A percentile compares a stretch with the other conserved stretches of the same genome.
phyloP scores from a whole-genome alignment of 1,140 invertebrate species.

The Hypsibius dujardini region DNA sequence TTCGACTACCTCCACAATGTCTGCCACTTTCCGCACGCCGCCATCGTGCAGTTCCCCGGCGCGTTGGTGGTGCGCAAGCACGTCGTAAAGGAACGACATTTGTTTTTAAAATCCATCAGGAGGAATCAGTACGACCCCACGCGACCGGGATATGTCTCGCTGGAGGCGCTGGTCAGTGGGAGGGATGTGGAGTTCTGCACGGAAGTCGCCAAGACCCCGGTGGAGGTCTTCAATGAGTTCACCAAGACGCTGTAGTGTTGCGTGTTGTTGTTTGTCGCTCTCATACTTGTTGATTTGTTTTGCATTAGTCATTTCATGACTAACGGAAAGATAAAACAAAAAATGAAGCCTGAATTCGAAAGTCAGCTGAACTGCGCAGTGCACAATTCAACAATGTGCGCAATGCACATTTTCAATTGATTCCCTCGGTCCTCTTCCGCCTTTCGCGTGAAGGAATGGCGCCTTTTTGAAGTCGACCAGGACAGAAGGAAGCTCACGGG shows the following conservation, averaged over 20 bases:
- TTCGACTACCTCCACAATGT: constrained; percentile 62
- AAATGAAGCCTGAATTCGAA: too few species aligned
- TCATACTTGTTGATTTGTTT: too few species aligned
- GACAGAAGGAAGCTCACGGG: too few species aligned
- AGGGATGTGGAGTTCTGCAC: constrained; percentile 59
- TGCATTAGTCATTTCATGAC: too few species aligned
- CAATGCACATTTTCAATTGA: not conserved
- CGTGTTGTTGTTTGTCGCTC: too few species aligned
- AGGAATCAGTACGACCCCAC: constrained; percentile 63
- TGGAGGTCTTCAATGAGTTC: constrained; percentile 58
- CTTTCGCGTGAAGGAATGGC: too few species aligned
- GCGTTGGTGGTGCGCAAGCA: constrained; percentile 45
- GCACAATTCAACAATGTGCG: constrained; percentile 8
- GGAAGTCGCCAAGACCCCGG: constrained; percentile 53
- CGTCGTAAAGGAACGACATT: constrained; percentile 49
- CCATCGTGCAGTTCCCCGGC: constrained; percentile 45
- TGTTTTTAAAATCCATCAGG: constrained; percentile 52
- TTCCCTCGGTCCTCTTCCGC: too few species aligned
- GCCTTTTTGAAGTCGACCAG: too few species aligned
- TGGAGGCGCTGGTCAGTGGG: constrained; percentile 43
- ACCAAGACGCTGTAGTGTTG: constrained; percentile 52
- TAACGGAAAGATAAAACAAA: too few species aligned
- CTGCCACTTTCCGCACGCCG: constrained; percentile 55
- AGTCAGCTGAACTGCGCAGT: too few species aligned
- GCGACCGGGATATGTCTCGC: constrained; percentile 57